Evolutionary conservation across 2,888 invertebrate genomes (phyloP), one percentile per base, ranked within the genome.

Genomic region (Cephus rjabovi): DNA sequence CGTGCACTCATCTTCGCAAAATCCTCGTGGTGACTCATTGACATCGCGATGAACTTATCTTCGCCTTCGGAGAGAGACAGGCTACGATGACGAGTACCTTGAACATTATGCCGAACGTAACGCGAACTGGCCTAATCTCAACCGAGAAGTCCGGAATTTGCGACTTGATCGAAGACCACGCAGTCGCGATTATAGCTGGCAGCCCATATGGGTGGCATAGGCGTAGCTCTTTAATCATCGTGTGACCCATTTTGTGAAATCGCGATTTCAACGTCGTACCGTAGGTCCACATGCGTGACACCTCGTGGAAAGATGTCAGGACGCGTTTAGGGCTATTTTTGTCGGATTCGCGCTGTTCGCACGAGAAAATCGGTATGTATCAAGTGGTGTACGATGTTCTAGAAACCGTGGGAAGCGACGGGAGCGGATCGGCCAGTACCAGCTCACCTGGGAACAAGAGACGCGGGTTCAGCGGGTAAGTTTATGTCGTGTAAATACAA

Each of bases 381-480:
- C 34, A 76, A 34, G 73, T 69, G 35, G 31, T 81, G 75, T 82
- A 79, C 79, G 77, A 77, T 89, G 88, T 94, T 93, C 79, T 94
- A 95, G 96, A 96, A 90, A 93, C 94, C 78, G 92, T 94, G 56
- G 93, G 93, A 87, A 95, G 95, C 86, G 95, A 95, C 86, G 93
- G 92, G 88, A 91, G 89, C 89, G 93, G 89, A 91, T 93, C 93
- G 75, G 93, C 93, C 77, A 94, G 93, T 84, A 95, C 95, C 75
- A 96, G 96, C 86, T 97, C 97, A 79, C 96, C 96, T 34, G 96
- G 97, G 76, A 97, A 97, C 90, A 97, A 97, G 90, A 93, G 97
- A 80, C 94, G 96, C 84, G 96, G 95, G 75, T 97, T 97, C 88
- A 96, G 96, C 90, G 96, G 96, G 97, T 97, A 92, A 96, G 96